Conservation (phyloP, 2,888 invertebrate species). For the Hemithea aestivaria region DNA sequence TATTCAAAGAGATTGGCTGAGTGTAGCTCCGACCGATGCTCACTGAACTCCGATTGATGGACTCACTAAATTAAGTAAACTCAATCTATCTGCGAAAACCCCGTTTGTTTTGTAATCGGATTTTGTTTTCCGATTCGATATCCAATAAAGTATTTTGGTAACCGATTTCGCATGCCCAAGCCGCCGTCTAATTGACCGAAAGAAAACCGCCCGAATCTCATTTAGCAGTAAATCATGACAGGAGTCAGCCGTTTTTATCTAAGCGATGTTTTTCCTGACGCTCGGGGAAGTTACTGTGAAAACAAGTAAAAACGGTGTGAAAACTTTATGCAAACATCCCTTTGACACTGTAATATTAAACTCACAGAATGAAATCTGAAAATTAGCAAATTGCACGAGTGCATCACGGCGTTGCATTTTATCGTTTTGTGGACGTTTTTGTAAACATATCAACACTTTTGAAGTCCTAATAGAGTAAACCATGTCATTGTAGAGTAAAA, state of each 20-base stretch:
- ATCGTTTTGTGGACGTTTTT: too few species aligned
- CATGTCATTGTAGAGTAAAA: too few species aligned
- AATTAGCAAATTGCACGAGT: too few species aligned
- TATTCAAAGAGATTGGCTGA: conserved; percentile 18
- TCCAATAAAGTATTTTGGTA: conserved; percentile 21
- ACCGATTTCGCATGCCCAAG: conserved; percentile 21
- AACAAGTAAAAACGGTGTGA: conserved; percentile 9
- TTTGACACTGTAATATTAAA: not conserved
- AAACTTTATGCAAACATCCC: conserved; percentile 1
- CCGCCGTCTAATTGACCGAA: conserved; percentile 30
- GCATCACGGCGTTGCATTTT: too few species aligned
- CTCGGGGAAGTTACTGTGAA: conserved; percentile 10
- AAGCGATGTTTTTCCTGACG: conserved; percentile 47
- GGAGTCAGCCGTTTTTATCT: conserved; percentile 44
- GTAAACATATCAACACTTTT: too few species aligned
- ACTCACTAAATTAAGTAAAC: conserved; percentile 16
- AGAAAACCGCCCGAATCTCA: conserved; percentile 35
- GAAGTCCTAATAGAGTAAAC: too few species aligned
- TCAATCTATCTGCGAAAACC: conserved; percentile 11
- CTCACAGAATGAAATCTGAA: too few species aligned
- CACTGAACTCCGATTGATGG: conserved; percentile 12
- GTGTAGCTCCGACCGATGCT: conserved; percentile 10
- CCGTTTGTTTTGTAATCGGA: conserved; percentile 14
- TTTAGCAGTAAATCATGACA: conserved; percentile 42
- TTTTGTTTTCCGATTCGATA: conserved; percentile 15